Conservation (phyloP, 2,888 invertebrate genomes). For the Mythimna impura region DNA sequence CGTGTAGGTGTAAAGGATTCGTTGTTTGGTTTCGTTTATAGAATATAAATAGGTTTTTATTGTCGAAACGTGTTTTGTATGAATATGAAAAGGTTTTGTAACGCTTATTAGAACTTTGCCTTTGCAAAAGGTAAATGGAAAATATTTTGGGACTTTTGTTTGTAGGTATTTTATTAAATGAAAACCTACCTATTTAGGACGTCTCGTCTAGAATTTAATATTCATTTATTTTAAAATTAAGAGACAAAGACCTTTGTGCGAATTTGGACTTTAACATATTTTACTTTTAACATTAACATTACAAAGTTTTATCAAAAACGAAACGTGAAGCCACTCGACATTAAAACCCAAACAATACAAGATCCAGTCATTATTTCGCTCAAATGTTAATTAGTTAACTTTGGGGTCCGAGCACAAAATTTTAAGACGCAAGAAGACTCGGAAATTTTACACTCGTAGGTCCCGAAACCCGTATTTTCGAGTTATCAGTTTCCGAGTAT, state of each 20-base stretch:
- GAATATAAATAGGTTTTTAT: slow-evolving; percentile 55
- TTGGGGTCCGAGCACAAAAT: slow-evolving; percentile 49
- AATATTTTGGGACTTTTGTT: slow-evolving; percentile 20
- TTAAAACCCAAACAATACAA: slow-evolving; percentile 51
- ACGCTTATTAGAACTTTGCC: slow-evolving; percentile 25
- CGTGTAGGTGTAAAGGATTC: slow-evolving; percentile 26
- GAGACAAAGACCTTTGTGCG: background rate
- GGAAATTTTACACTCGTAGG: slow-evolving; percentile 32
- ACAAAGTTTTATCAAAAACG: slow-evolving; percentile 33
- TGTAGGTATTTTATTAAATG: slow-evolving; percentile 17
- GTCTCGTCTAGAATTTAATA: background rate
- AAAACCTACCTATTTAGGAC: background rate
- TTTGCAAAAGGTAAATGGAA: slow-evolving; percentile 1
- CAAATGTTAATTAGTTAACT: slow-evolving; percentile 61
- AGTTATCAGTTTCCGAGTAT: slow-evolving; percentile 33
- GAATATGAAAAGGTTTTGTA: slow-evolving; percentile 44
- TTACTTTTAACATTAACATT: slow-evolving; percentile 22
- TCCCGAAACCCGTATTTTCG: slow-evolving; percentile 44
- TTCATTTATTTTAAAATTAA: background rate
- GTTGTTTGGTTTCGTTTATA: slow-evolving; percentile 56
- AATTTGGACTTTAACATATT: background rate
- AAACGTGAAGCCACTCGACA: slow-evolving; percentile 29
- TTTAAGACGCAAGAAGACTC: slow-evolving; percentile 38
- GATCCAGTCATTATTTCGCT: slow-evolving; percentile 38
- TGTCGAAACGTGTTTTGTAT: slow-evolving; percentile 41